Evolutionary conservation across 30 jellyfish, hydroid and myxozoan species (phyloP).

Genomic region (Sanderia malayensis): DNA sequence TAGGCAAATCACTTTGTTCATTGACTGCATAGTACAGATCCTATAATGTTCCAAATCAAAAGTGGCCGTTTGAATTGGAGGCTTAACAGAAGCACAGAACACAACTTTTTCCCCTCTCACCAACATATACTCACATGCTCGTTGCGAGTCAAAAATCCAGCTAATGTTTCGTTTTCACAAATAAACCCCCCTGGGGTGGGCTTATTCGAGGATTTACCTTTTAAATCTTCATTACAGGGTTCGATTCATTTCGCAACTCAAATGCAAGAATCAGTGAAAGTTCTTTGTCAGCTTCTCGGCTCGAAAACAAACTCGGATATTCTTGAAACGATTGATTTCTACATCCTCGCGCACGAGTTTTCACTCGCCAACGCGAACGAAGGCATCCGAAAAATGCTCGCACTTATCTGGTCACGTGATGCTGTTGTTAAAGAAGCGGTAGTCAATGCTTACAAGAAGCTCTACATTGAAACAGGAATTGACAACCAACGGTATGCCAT

Average conservation of each 20-base stretch:
- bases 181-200: too few relatives aligned
- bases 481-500: slow-evolving; percentile 71
- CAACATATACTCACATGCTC: too few relatives aligned
- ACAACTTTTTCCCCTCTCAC: too few relatives aligned
- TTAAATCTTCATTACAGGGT: slow-evolving; percentile 52
- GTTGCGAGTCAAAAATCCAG: too few relatives aligned
- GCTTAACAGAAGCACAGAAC: too few relatives aligned
- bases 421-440: slow-evolving; percentile 79
- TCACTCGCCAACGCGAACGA: slow-evolving; percentile 72
- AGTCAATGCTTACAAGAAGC: slow-evolving; percentile 72
- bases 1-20: too few relatives aligned
- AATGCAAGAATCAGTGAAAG: slow-evolving; percentile 74
- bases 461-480: slow-evolving; percentile 65
- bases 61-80: too few relatives aligned
- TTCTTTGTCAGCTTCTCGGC: slow-evolving; percentile 80
- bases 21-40: too few relatives aligned
- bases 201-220: too few relatives aligned
- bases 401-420: slow-evolving; percentile 96
- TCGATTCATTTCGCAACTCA: slow-evolving; percentile 70
- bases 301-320: slow-evolving; percentile 88
- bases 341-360: slow-evolving; percentile 79
- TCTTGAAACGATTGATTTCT: slow-evolving; percentile 88
- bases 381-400: slow-evolving; percentile 85
- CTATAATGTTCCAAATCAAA: too few relatives aligned
- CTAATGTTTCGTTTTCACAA: too few relatives aligned